Evolutionary conservation across 2,113 vertebrate species (phyloP).

Genomic region (Malurus cyaneus): DNA sequence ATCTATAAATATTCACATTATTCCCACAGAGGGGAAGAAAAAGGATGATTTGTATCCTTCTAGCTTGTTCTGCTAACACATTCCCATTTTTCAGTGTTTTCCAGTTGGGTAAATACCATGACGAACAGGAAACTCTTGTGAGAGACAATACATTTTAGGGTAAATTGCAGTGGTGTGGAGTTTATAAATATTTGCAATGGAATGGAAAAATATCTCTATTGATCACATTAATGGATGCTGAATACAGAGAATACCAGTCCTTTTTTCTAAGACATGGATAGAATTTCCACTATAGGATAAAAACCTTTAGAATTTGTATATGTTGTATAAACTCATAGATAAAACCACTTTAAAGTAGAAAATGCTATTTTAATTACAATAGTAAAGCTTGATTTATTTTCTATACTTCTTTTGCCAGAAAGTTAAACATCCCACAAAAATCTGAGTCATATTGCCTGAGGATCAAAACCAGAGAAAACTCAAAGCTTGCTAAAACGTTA

Average conservation of each 20-base stretch:
- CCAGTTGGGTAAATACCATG: not conserved
- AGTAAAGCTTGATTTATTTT: not conserved
- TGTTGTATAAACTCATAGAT: not conserved
- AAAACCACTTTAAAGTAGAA: not conserved
- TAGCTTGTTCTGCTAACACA: slow-evolving; percentile 12
- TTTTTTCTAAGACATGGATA: not conserved
- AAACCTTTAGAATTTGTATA: not conserved
- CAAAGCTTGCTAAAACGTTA: not conserved
- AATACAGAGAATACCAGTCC: not conserved
- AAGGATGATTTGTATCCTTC: slow-evolving; percentile 32
- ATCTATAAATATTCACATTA: slow-evolving; percentile 58
- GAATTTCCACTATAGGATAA: not conserved
- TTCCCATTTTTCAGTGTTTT: slow-evolving; percentile 9
- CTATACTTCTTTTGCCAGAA: not conserved
- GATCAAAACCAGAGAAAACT: not conserved
- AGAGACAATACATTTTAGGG: slow-evolving; percentile 27
- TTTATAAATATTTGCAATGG: slow-evolving; percentile 25
- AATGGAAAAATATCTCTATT: not conserved
- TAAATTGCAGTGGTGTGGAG: not conserved
- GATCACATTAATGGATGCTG: not conserved
- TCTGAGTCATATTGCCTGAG: not conserved
- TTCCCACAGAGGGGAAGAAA: slow-evolving; percentile 42
- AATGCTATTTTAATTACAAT: not conserved
- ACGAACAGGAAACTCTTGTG: not conserved
- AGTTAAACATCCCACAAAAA: not conserved